phyloP scores from a whole-genome alignment of 1,140 invertebrate genomes.

The Pomphorhynchus laevis region DNA sequence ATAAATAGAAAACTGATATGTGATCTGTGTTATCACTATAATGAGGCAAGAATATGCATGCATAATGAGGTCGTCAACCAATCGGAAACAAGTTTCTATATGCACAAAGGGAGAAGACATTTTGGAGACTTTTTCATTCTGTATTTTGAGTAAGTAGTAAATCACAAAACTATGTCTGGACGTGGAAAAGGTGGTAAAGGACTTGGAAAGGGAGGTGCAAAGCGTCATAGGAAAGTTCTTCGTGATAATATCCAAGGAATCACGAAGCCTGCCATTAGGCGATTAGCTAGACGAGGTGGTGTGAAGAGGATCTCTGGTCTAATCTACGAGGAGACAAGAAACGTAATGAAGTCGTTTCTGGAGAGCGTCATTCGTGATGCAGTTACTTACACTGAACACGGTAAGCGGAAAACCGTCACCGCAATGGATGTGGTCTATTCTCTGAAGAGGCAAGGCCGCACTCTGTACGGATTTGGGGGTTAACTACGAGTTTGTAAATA shows the following conservation, averaged over 20 bases:
- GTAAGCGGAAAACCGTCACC: constrained; percentile 41
- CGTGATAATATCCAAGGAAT: constrained; percentile 38
- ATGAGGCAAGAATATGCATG: no score
- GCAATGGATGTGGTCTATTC: constrained; percentile 55
- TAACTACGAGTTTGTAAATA: no score
- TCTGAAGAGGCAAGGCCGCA: constrained; percentile 38
- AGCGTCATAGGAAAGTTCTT: constrained; percentile 20
- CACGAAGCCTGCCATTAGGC: constrained; percentile 29
- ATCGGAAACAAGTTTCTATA: no score
- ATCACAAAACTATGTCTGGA: constrained; percentile 15
- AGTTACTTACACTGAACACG: constrained; percentile 44
- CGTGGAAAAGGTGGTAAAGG: constrained; percentile 17
- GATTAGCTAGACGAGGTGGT: constrained; percentile 33
- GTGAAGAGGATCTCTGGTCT: constrained; percentile 37
- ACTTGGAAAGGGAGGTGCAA: constrained; percentile 16
- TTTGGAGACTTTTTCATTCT: no score
- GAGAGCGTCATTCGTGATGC: constrained; percentile 44
- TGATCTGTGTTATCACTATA: no score
- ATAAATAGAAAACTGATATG: no score
- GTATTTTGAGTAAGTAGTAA: no score
- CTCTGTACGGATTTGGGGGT: constrained; percentile 27
- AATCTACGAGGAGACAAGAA: constrained; percentile 33
- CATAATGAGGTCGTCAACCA: no score
- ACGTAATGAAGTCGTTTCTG: constrained; percentile 38
- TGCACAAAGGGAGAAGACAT: no score